phyloP scores from a whole-genome alignment of 2,797 vertebrate genomes.

The Chelon auratus region DNA sequence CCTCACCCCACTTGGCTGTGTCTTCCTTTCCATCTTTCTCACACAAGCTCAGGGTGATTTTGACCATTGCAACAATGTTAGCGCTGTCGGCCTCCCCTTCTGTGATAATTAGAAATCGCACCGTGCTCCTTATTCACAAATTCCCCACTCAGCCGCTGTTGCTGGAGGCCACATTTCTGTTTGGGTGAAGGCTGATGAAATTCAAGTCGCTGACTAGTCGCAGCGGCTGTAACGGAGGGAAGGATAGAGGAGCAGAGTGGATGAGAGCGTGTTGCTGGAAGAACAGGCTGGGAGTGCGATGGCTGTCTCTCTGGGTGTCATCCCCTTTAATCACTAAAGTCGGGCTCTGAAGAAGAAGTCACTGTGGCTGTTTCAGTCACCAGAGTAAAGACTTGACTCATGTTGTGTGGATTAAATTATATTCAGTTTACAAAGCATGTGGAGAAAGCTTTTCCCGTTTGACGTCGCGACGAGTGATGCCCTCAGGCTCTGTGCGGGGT shows the following conservation, averaged over 20 bases:
- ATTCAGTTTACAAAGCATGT: constrained; percentile 44
- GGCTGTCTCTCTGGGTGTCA: constrained; percentile 57
- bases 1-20: constrained; percentile 37
- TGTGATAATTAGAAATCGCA: constrained; percentile 79
- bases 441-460: constrained; percentile 46
- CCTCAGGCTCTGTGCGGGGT: constrained; percentile 50
- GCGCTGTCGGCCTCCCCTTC: constrained; percentile 64
- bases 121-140: constrained; percentile 73
- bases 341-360: constrained; percentile 44
- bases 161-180: constrained; percentile 70
- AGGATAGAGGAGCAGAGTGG: constrained; percentile 54
- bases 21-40: constrained; percentile 15
- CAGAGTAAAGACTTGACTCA: constrained; percentile 42
- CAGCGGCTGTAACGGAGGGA: constrained; percentile 52
- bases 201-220: constrained; percentile 74
- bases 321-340: constrained; percentile 63
- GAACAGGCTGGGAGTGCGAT: constrained; percentile 46
- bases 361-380: constrained; percentile 35
- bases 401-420: constrained; percentile 55
- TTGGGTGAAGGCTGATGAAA: constrained; percentile 77
- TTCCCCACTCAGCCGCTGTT: constrained; percentile 65
- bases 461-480: constrained; percentile 42
- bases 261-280: not conserved
- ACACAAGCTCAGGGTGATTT: constrained; percentile 13
- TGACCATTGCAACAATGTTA: constrained; percentile 76